Conservation (phyloP, 1,140 invertebrate species). For the Cydia strobilella region DNA sequence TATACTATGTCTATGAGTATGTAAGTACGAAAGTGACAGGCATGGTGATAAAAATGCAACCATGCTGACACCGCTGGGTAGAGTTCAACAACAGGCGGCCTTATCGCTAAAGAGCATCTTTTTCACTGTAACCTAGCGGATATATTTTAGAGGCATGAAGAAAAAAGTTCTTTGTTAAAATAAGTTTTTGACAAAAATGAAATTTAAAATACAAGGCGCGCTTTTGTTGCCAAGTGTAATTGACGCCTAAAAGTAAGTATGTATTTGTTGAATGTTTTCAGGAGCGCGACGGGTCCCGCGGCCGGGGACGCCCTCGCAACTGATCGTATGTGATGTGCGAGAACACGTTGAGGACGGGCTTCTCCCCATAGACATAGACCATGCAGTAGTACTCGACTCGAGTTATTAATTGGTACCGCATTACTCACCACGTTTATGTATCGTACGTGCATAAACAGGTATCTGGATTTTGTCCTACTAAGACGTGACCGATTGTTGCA, state of each 20-base stretch:
- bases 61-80: too few species aligned
- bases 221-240: too few species aligned
- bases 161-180: too few species aligned
- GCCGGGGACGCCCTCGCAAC: slow-evolving; percentile 71
- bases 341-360: slow-evolving; percentile 70
- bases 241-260: neutral
- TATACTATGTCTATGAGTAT: too few species aligned
- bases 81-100: too few species aligned
- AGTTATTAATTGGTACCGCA: slow-evolving; percentile 71
- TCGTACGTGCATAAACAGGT: slow-evolving; percentile 55
- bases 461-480: slow-evolving; percentile 53
- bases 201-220: too few species aligned
- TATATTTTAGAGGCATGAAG: too few species aligned
- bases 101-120: too few species aligned
- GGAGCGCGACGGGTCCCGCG: slow-evolving; percentile 76
- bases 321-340: slow-evolving; percentile 57
- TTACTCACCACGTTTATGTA: slow-evolving; percentile 60
- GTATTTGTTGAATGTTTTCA: slow-evolving; percentile 49
- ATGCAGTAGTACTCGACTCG: slow-evolving; percentile 72
- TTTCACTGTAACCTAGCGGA: too few species aligned
- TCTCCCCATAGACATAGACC: slow-evolving; percentile 79
- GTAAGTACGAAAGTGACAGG: too few species aligned
- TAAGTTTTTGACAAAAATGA: too few species aligned
- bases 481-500: slow-evolving; percentile 51
- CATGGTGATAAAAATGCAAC: too few species aligned